These are phyloP conservation scores for Spondyliosoma cantharus DNA, from an alignment of 2,797 vertebrate genomes.

Conservation along the genomic window DNA sequence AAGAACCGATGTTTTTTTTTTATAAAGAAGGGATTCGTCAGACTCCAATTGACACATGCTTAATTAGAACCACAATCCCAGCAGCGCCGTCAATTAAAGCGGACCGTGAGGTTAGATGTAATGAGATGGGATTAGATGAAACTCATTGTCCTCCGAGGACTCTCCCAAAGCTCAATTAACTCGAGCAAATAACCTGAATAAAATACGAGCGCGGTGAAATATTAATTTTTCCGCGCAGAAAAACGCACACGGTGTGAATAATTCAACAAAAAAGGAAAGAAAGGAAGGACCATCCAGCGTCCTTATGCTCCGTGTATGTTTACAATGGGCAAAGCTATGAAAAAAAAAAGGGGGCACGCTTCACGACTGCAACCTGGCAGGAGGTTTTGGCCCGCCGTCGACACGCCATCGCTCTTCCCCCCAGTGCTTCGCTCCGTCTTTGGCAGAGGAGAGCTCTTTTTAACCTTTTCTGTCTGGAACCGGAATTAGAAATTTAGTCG, in stretches of 20 bases:
- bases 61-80: constrained; percentile 58
- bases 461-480: constrained; percentile 71
- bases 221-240: constrained; percentile 54
- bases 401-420: constrained; percentile 1
- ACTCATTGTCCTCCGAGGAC: constrained; percentile 69
- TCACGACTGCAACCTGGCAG: constrained; percentile 20
- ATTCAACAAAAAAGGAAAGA: constrained; percentile 31
- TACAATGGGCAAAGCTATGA: constrained; percentile 15
- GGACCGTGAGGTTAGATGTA: constrained; percentile 64
- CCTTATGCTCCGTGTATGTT: constrained; percentile 9
- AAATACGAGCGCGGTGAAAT: constrained; percentile 56
- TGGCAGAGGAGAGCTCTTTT: constrained; percentile 50
- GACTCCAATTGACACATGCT: constrained; percentile 38
- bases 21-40: constrained; percentile 10
- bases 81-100: constrained; percentile 64
- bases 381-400: constrained; percentile 10
- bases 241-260: constrained; percentile 59
- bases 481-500: constrained; percentile 71
- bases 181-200: constrained; percentile 72
- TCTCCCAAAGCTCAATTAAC: constrained; percentile 69
- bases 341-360: neutral
- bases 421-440: constrained; percentile 22
- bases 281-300: neutral
- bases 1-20: constrained; percentile 1
- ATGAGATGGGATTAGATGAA: constrained; percentile 70